Base-by-base conservation (phyloP, 1,140 invertebrate genomes). In the Trypoxylus dichotomus region DNA sequence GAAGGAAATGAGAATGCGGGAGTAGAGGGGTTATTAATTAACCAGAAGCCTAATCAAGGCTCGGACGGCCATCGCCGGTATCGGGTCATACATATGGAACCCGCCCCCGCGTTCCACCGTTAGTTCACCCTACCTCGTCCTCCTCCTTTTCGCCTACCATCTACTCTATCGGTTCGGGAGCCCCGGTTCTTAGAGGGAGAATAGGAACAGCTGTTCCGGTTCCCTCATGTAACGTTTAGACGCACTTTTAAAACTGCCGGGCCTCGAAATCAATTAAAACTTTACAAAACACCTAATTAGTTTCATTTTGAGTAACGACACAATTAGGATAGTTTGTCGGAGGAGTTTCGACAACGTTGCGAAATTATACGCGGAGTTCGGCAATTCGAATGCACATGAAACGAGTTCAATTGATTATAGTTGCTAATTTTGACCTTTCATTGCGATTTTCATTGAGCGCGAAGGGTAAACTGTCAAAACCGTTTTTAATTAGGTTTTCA, bases 31-130 rank as follows among this genome's bases (percentile, higher is more conserved):
- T 79, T 81, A 79, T 81, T 81, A 81, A 81, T 81, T 81, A 81
- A 81, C 77, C 80, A 81, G 80, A 81, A 81, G 80, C 80, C 78
- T 81, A 81, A 81, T 81, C 80, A 81, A 81, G 80, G 78, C 76
- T 76, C 74, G 80, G 78, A 76, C 77, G 77, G 77, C 76, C 71
- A 63, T 63, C 21, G 60, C 60, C 74, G 76, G 78, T 47, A 79
- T 76, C 80, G 76, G 73, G 77, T 78, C 77, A 76, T 80, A 77
- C 79, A 78, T 78, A 79, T 79, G 79, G 77, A 80, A 77, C 75
- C 75, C 47, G 32, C 25, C 6, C 32, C 63, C 54, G 58, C 60
- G 58, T 63, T 68, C 42, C 32, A 7, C 10, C 32, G 32, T 8
- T 5, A 37, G 32, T 37, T 8, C 32, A 37, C 76, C 37, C 76